Evolutionary conservation across 1,140 invertebrate species (phyloP).

Genomic region (Eurytemora carolleeae): DNA sequence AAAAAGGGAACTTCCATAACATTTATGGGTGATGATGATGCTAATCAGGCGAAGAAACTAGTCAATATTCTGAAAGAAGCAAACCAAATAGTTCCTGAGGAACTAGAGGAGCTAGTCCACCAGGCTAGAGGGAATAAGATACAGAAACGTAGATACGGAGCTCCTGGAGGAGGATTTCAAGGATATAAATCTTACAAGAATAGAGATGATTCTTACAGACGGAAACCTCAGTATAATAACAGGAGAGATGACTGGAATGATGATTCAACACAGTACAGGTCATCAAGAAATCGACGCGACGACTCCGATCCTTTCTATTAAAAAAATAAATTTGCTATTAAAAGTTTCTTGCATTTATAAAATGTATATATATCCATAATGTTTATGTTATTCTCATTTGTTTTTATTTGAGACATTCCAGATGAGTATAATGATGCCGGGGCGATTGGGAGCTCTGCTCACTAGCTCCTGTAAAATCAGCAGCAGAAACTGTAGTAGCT

Average conservation of each 20-base stretch:
- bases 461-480: too few species aligned
- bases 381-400: too few species aligned
- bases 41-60: constrained; percentile 37
- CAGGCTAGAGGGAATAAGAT: neutral
- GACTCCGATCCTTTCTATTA: too few species aligned
- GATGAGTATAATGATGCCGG: too few species aligned
- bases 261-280: too few species aligned
- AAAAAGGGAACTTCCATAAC: constrained; percentile 70
- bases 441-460: too few species aligned
- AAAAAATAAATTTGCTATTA: too few species aligned
- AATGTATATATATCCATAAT: too few species aligned
- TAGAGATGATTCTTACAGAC: neutral
- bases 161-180: neutral
- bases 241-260: neutral
- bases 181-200: neutral
- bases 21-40: constrained; percentile 51
- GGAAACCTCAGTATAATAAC: neutral
- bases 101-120: neutral
- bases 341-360: too few species aligned
- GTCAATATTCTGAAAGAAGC: constrained; percentile 40
- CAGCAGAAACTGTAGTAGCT: neutral
- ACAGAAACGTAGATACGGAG: neutral
- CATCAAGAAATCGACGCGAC: too few species aligned
- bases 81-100: constrained; percentile 6
- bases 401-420: too few species aligned